Base-by-base conservation (phyloP, 23 tunicate species). In the Ascidia mentula region DNA sequence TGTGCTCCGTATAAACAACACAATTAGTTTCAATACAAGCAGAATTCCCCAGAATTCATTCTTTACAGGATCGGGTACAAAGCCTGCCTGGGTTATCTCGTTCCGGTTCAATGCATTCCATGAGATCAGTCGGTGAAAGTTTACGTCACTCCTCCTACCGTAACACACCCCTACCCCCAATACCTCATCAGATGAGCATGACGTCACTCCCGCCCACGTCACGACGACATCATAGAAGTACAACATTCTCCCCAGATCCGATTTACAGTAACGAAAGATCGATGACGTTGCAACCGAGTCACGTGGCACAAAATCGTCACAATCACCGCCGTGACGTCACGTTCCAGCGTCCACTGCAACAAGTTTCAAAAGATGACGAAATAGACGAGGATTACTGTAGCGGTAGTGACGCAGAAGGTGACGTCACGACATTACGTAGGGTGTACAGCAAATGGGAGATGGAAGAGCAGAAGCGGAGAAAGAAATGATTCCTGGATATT, bases 311-410 rank as follows among this genome's bases (percentile, higher is more conserved):
- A 9, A 26, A 28, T 53, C 65, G 65, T 53, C 65, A 53, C 65
- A 53, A 28, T 53, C 65, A 53, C 28, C 65, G 65, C 24, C 65
- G 65, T 53, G 65, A 53, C 13, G 65, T 53, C 7, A 53, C 65
- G 24, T 53, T 53, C 65, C 65, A 53, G 13, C 22, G 65, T 3
- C 65, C 65, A 53, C 65, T 53, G 65, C 65, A 26, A 3, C 28
- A 53, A 9, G 65, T 53, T 53, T 28, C 65, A 28, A 53, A 53
- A 28, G 65, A 53, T 20, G 24, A 28, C 38, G 87, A 83, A 61
- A 65, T 61, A 9, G 87, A 83, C 38, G 87, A 83, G 38, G 87
- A 83, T 76, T 83, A 83, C 38, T 83, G 81, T 37, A 83, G 87
- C 81, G 87, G 87, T 39, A 83, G 87, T 69, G 81, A 83, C 76